Base-by-base conservation (phyloP, 2,797 vertebrate genomes). In the Enteromius thamalakanensis region DNA sequence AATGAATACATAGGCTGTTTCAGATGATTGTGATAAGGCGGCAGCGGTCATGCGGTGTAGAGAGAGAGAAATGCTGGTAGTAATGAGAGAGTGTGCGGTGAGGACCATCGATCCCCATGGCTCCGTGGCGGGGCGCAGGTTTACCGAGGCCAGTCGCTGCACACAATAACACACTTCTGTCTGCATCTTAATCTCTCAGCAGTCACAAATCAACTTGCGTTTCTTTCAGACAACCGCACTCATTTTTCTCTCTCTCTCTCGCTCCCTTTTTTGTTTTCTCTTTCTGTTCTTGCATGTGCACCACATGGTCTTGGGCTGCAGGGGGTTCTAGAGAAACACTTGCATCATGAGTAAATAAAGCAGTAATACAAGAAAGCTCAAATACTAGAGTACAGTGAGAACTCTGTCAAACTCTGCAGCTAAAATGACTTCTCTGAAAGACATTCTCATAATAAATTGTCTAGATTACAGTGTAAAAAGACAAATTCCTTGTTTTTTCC, bases 121-220 rank as follows among this genome's bases (percentile, higher is more conserved):
- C 77, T 85, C 83, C 12, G 51, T 86, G 74, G 85, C 85, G 86
- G 83, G 53, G 77, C 26, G 19, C 67, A 81, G 80, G 81, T 83
- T 81, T 84, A 77, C 58, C 40, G 37, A 83, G 64, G 77, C 64
- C 64, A 64, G 78, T 62, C 78, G 32, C 79, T 67, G 49, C 72
- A 81, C 76, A 86, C 79, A 89, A 82, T 79, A 80, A 88, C 79
- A 80, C 37, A 62, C 47, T 80, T 82, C 76, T 84, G 83, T 84
- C 86, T 86, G 86, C 86, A 87, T 88, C 77, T 83, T 89, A 86
- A 87, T 89, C 85, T 87, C 77, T 53, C 62, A 76, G 80, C 83
- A 81, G 77, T 79, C 79, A 76, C 78, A 80, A 71, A 23, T 84
- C 80, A 68, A 65, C 60, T 64, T 64, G 21, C 42, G 76, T 81